Evolutionary conservation across 2,797 vertebrate species (phyloP).

Genomic region (Balearica regulorum): DNA sequence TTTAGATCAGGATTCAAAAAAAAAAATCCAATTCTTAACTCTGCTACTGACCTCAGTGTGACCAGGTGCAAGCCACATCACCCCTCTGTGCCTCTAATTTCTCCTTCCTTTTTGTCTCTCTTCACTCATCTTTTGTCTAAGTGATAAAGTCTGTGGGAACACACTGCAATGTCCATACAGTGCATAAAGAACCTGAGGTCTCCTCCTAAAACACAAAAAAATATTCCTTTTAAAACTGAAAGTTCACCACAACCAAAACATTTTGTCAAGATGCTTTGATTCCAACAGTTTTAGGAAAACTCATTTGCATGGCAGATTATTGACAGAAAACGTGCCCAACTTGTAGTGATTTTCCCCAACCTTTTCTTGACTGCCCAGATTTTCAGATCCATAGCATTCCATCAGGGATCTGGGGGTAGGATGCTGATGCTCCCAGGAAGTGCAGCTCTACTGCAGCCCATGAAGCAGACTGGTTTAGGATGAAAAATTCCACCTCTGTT

Average conservation of each 20-base stretch:
- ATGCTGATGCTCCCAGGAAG: neutral
- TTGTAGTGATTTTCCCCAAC: neutral
- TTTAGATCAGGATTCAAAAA: neutral
- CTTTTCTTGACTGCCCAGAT: neutral
- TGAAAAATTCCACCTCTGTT: neutral
- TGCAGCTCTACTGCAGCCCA: neutral
- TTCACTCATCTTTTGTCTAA: conserved; percentile 26
- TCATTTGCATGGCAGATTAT: neutral
- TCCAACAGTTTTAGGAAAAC: neutral
- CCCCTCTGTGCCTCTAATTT: conserved; percentile 4
- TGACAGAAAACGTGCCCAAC: neutral
- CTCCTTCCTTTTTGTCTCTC: conserved; percentile 1
- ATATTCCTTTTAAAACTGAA: neutral
- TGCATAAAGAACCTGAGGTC: neutral
- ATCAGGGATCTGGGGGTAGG: neutral
- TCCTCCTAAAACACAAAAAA: conserved; percentile 20
- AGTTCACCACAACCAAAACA: neutral
- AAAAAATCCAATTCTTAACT: neutral
- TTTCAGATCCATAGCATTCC: neutral
- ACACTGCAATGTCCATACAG: neutral
- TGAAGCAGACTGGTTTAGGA: neutral
- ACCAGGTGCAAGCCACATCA: conserved; percentile 8
- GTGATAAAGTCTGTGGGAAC: neutral
- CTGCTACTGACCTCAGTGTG: conserved; percentile 1
- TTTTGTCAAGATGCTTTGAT: neutral